A percentile compares a stretch with the other conserved stretches of the same genome.
Conservation (phyloP, 2,888 invertebrate species). For the Apamea monoglypha region DNA sequence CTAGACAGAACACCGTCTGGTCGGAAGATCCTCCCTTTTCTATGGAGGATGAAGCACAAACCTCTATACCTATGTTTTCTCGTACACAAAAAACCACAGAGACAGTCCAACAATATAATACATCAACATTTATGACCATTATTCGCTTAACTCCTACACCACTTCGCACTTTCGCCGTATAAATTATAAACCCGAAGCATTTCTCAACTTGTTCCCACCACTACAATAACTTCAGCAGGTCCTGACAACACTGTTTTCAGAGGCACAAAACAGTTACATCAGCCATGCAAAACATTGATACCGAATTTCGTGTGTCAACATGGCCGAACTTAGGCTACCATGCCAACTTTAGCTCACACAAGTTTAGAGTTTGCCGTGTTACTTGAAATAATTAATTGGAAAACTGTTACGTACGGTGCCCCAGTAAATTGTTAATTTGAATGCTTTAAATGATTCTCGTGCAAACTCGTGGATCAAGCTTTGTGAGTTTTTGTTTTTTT, state of each 20-base stretch:
- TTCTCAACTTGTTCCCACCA: conserved; percentile 32
- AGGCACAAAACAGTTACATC: conserved; percentile 50
- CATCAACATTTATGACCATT: background rate
- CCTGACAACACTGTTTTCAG: conserved; percentile 41
- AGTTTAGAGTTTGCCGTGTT: conserved; percentile 40
- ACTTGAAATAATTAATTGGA: conserved; percentile 56
- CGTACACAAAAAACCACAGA: background rate
- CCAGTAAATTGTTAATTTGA: conserved; percentile 13
- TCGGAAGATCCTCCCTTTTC: background rate
- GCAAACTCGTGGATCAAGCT: background rate
- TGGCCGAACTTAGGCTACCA: conserved; percentile 46
- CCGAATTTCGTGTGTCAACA: conserved; percentile 58
- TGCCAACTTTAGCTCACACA: conserved; percentile 46
- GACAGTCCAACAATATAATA: background rate
- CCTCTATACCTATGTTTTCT: background rate
- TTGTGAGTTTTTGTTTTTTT: background rate
- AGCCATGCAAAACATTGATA: conserved; percentile 57
- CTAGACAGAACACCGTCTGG: background rate
- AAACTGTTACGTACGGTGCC: conserved; percentile 33
- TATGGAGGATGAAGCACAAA: background rate
- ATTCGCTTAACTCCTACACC: background rate
- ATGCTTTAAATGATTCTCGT: background rate
- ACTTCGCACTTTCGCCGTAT: conserved; percentile 24
- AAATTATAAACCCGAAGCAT: conserved; percentile 14
- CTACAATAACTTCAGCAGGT: conserved; percentile 38